A percentile compares a stretch with the other conserved stretches of the same genome.
phyloP scores from a whole-genome alignment of 1,140 invertebrate species.

The Atopsyche davidsoni region DNA sequence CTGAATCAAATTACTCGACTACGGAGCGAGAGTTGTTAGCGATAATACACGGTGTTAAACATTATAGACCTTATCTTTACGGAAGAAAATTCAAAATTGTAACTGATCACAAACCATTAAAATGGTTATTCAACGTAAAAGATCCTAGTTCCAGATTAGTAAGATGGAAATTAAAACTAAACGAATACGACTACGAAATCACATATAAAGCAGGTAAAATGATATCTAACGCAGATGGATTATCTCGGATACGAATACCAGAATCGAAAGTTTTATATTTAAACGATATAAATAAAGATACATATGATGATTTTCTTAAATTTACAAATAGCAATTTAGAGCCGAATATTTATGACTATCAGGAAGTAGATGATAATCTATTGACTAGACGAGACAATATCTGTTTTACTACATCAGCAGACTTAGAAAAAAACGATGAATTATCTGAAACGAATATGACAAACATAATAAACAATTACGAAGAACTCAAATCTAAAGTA shows the following conservation, averaged over 20 bases:
- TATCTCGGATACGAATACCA: constrained; percentile 29
- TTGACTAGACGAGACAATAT: constrained; percentile 5
- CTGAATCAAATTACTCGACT: constrained; percentile 39
- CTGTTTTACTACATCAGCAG: constrained; percentile 3
- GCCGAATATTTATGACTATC: constrained; percentile 8
- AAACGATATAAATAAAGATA: background rate
- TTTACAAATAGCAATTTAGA: constrained; percentile 7
- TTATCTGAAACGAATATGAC: background rate
- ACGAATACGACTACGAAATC: constrained; percentile 42
- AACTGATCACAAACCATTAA: constrained; percentile 49
- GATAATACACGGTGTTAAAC: constrained; percentile 43
- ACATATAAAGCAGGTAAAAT: constrained; percentile 38
- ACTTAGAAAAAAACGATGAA: no score
- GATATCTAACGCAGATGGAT: constrained; percentile 37
- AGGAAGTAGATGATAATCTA: constrained; percentile 8
- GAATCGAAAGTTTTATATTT: constrained; percentile 3
- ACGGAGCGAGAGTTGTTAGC: constrained; percentile 49
- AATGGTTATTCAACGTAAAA: constrained; percentile 41
- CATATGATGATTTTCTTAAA: constrained; percentile 8
- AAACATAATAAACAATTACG: no score
- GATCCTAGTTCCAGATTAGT: constrained; percentile 42
- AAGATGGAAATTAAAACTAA: constrained; percentile 46
- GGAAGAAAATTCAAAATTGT: constrained; percentile 43
- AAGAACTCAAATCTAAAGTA: no score
- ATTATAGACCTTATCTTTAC: constrained; percentile 45